Percentiles rank a stretch among this genome's conserved stretches.
Conservation (phyloP, 1,140 invertebrate genomes). For the Cepaea nemoralis region DNA sequence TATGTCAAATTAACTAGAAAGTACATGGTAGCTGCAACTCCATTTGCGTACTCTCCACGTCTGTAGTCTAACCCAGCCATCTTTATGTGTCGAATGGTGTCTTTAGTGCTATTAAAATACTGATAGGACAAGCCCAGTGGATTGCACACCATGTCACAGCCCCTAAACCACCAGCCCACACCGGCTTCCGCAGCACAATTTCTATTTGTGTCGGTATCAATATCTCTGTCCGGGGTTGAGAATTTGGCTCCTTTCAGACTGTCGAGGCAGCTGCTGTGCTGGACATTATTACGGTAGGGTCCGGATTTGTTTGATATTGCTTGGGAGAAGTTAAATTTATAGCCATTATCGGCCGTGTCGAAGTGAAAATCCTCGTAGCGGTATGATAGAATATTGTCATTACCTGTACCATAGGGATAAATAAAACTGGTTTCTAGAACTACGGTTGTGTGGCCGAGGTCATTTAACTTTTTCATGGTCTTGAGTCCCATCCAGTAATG, state of each 20-base stretch:
- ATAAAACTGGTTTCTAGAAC: background rate
- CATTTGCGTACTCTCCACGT: background rate
- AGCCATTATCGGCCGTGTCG: background rate
- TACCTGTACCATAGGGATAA: background rate
- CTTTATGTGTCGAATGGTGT: background rate
- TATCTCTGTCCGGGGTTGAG: conserved; percentile 1
- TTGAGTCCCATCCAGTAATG: conserved; percentile 8
- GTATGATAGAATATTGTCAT: background rate
- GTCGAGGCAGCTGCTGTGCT: background rate
- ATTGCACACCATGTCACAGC: background rate
- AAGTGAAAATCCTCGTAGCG: background rate
- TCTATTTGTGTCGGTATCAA: background rate
- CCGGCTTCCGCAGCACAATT: background rate
- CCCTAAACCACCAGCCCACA: conserved; percentile 13
- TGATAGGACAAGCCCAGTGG: background rate
- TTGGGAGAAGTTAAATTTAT: background rate
- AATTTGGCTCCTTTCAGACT: background rate
- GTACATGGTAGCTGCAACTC: background rate
- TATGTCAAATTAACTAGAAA: background rate
- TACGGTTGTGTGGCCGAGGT: background rate
- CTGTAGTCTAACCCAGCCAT: background rate
- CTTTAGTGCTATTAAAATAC: background rate
- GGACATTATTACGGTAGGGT: background rate
- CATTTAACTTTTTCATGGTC: background rate
- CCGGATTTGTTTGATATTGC: background rate